Conservation (phyloP, 2,888 invertebrate species). For the Drosophila atroscutellata region DNA sequence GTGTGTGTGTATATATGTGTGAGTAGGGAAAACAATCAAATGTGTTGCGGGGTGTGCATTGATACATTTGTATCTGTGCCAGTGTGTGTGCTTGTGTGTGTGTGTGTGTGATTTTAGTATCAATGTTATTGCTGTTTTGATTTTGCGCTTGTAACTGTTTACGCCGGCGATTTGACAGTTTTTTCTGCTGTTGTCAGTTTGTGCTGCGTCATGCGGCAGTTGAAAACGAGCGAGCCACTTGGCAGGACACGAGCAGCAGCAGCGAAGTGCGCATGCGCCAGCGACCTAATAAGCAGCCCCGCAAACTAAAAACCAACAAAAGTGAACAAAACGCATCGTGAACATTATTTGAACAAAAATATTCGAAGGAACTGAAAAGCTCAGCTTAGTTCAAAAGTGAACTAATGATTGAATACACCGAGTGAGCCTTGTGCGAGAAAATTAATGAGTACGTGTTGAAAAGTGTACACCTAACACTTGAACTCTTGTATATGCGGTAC, state of each 20-base stretch:
- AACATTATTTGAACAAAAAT: conserved; percentile 3
- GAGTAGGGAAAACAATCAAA: conserved; percentile 71
- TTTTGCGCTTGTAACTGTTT: conserved; percentile 68
- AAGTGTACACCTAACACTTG: neutral
- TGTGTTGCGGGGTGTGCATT: conserved; percentile 59
- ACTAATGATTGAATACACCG: neutral
- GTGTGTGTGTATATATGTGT: conserved; percentile 35
- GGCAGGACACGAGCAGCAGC: conserved; percentile 82
- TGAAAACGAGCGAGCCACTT: conserved; percentile 82
- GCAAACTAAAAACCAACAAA: conserved; percentile 17
- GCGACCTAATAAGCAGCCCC: conserved; percentile 40
- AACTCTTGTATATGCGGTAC: neutral
- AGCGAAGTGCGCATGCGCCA: conserved; percentile 68
- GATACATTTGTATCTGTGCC: conserved; percentile 32
- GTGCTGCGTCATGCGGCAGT: conserved; percentile 83
- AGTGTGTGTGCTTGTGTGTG: conserved; percentile 18
- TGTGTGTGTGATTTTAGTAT: conserved; percentile 72
- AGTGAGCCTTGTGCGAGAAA: neutral
- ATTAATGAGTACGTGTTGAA: conserved; percentile 53
- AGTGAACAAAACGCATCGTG: conserved; percentile 27
- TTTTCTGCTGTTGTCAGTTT: conserved; percentile 64
- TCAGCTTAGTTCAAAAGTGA: conserved; percentile 10
- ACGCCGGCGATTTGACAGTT: conserved; percentile 61
- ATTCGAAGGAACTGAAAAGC: neutral
- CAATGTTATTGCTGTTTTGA: conserved; percentile 79